Conservation (phyloP, 2,797 vertebrate species). For the Danio choprae region DNA sequence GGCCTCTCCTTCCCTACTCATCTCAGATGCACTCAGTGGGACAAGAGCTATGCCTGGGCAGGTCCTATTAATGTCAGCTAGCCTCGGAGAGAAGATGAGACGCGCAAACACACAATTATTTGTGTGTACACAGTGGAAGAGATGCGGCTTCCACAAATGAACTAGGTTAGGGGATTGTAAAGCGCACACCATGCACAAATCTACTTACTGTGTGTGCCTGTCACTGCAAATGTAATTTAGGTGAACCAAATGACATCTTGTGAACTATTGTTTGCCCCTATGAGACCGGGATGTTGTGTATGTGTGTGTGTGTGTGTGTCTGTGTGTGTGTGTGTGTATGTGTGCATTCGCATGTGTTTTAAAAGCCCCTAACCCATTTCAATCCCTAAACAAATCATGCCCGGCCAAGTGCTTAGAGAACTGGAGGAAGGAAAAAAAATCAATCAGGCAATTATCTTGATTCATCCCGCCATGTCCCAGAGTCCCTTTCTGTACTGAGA, state of each 20-base stretch:
- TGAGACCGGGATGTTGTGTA: constrained; percentile 55
- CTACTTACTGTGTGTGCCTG: constrained; percentile 25
- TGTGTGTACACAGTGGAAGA: constrained; percentile 16
- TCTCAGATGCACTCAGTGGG: constrained; percentile 8
- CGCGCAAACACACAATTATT: constrained; percentile 30
- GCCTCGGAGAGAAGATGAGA: constrained; percentile 15
- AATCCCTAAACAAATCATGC: constrained; percentile 72
- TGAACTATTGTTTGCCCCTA: constrained; percentile 43
- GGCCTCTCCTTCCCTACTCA: neutral
- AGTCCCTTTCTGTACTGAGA: constrained; percentile 55
- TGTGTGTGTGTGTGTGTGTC: constrained; percentile 56
- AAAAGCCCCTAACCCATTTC: constrained; percentile 66
- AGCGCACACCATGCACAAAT: constrained; percentile 19
- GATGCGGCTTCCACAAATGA: constrained; percentile 23
- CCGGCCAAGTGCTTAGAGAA: constrained; percentile 70
- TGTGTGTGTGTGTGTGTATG: constrained; percentile 50
- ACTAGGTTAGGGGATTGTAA: constrained; percentile 21
- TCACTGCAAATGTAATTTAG: constrained; percentile 33
- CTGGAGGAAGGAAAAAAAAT: constrained; percentile 68
- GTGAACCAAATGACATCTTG: constrained; percentile 37
- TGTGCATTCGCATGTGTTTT: constrained; percentile 62
- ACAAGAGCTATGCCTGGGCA: constrained; percentile 28
- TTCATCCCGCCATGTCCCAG: constrained; percentile 74
- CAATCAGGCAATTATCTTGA: constrained; percentile 80
- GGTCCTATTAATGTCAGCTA: constrained; percentile 35